Conservation (phyloP, 2,888 invertebrate genomes). For the Drosophila pseudotakahashii region DNA sequence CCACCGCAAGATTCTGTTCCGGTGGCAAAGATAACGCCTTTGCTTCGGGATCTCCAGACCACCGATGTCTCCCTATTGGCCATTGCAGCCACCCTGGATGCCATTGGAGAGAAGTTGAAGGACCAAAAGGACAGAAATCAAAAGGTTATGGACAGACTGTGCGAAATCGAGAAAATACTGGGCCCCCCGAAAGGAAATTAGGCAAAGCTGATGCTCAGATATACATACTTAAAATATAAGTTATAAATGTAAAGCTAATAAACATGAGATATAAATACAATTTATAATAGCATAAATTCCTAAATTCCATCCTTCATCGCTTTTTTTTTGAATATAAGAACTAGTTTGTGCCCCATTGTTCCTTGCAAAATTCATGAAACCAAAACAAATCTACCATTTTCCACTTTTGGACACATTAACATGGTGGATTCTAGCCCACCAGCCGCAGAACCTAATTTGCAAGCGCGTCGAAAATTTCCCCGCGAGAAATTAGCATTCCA, state of each 20-base stretch:
- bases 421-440: constrained; percentile 11
- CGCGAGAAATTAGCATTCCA: constrained; percentile 47
- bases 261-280: background rate
- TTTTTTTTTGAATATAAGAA: background rate
- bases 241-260: background rate
- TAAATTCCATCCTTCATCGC: too few species aligned
- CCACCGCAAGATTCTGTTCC: constrained; percentile 40
- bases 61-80: constrained; percentile 65
- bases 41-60: constrained; percentile 57
- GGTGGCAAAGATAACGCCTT: constrained; percentile 62
- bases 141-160: constrained; percentile 62
- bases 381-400: constrained; percentile 53
- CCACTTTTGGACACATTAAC: constrained; percentile 49
- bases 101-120: constrained; percentile 60
- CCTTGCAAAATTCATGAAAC: constrained; percentile 21
- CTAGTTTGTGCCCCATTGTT: constrained; percentile 4
- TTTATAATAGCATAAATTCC: background rate
- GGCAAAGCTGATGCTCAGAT: background rate
- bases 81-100: constrained; percentile 65
- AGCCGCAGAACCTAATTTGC: constrained; percentile 36
- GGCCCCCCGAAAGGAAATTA: constrained; percentile 40
- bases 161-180: constrained; percentile 68
- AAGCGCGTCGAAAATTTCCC: constrained; percentile 45
- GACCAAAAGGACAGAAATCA: constrained; percentile 67
- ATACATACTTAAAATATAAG: too few species aligned